Evolutionary conservation across 2,113 vertebrate genomes (phyloP).

Genomic region (Saccopteryx bilineata): DNA sequence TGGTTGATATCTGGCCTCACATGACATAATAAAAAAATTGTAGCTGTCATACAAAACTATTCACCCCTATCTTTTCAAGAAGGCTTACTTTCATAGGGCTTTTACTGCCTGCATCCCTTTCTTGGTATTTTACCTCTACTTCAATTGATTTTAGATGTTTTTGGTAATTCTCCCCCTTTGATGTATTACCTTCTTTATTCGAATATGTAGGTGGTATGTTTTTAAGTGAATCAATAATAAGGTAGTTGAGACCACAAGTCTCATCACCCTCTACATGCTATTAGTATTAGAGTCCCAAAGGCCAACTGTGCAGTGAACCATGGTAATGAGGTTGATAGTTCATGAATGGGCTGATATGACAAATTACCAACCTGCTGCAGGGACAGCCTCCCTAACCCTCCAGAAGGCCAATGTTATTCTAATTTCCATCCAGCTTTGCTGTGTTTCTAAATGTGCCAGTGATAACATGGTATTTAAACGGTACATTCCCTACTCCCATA

Average conservation of each 20-base stretch:
- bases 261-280: conserved; percentile 74
- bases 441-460: conserved; percentile 26
- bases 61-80: conserved; percentile 40
- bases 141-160: conserved; percentile 80
- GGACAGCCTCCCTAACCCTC: conserved; percentile 73
- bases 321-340: conserved; percentile 87
- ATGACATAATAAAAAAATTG: conserved; percentile 69
- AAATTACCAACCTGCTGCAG: conserved; percentile 86
- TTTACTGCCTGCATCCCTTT: conserved; percentile 62
- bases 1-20: conserved; percentile 45
- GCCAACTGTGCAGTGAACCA: conserved; percentile 84
- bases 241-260: conserved; percentile 77
- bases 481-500: rapidly evolving
- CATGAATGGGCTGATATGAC: conserved; percentile 84
- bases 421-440: conserved; percentile 67
- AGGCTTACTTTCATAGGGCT: conserved; percentile 38
- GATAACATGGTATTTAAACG: conserved; percentile 19
- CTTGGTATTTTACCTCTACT: conserved; percentile 25
- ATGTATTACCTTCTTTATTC: conserved; percentile 77
- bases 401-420: conserved; percentile 67
- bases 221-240: conserved; percentile 84
- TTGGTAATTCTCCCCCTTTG: conserved; percentile 11
- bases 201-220: conserved; percentile 77
- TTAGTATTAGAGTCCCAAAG: conserved; percentile 83
- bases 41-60: conserved; percentile 72